phyloP scores from a whole-genome alignment of 2,888 invertebrate genomes.

The Epiblema foenella region DNA sequence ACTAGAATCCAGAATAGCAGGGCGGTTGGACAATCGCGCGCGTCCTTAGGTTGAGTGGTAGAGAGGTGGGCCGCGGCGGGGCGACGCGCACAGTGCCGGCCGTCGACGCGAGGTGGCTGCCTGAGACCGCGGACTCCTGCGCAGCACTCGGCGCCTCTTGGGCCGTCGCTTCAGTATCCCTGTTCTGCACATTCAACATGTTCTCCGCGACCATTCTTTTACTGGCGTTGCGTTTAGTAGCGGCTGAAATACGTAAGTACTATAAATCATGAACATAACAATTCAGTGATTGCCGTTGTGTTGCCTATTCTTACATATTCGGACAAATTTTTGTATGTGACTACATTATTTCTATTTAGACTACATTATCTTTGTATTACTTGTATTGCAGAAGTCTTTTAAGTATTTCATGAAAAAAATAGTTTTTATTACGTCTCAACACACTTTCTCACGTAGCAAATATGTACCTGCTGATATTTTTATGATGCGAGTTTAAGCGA shows the following conservation, averaged over 20 bases:
- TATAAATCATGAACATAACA: not conserved
- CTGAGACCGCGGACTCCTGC: slow-evolving; percentile 59
- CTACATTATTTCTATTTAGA: not conserved
- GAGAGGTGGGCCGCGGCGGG: slow-evolving; percentile 47
- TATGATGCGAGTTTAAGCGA: not conserved
- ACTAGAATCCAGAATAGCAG: slow-evolving; percentile 55
- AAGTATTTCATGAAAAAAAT: no score
- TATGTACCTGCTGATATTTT: not conserved
- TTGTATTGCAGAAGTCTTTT: not conserved
- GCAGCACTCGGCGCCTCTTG: slow-evolving; percentile 43
- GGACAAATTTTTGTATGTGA: not conserved
- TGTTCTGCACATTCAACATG: slow-evolving; percentile 59
- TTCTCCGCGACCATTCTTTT: slow-evolving; percentile 65
- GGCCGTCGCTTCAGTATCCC: not conserved
- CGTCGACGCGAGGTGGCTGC: slow-evolving; percentile 72
- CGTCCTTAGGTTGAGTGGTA: slow-evolving; percentile 59
- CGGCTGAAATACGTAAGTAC: slow-evolving; percentile 79
- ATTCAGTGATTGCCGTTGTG: not conserved
- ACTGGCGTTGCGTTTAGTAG: slow-evolving; percentile 67
- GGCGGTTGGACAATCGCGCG: slow-evolving; percentile 64
- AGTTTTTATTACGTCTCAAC: not conserved
- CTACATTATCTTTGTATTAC: not conserved
- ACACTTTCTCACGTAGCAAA: not conserved
- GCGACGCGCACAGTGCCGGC: slow-evolving; percentile 70
- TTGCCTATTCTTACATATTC: not conserved